Base-by-base conservation (phyloP, 2,113 vertebrate species). In the Semnornis frantzii region DNA sequence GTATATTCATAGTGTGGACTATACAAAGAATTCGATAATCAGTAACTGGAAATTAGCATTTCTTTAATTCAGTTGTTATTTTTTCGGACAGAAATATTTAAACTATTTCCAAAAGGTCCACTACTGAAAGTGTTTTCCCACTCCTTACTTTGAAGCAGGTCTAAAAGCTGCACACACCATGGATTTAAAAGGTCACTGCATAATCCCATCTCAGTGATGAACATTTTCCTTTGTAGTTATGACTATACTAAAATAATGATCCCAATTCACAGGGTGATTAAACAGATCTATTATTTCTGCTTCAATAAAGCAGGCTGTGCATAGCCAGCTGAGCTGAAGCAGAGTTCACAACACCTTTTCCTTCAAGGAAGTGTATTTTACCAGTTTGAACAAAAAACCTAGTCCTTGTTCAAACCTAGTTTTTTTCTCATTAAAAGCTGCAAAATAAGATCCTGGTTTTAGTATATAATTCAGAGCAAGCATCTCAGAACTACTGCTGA, bases 111-210 rank as follows among this genome's bases (percentile, higher is more conserved):
- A 71, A 90, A 80, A 93, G 10, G 27, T 52, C 33, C n/a, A 48
- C 28, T 70, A 37, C 57, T 57, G 57, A 52, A 92, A 82, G 64
- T 63, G 13, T 15, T 81, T 90, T 84, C 59, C 3, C 2, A 20
- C 72, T 91, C 37, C 74, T 64, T 64, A 48, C 64, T 91, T 92
- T 50, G 85, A 95, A 93, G 70, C 48, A 78, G 64, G 12, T 15
- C 33, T 80, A 74, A 34, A 6, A 85, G 68, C 60, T 91, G 48
- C 79, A 85, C 77, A 77, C 71, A 68, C 23, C 60, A 77, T 5
- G 13, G 75, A 63, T 80, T 83, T 73, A 66, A 93, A 96, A 93
- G 95, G 94, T 96, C 94, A 92, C 79, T 64, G 71, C 78, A 70
- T 50, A 94, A 96, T 70, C 72, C 84, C 82, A 6, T 59, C 64